A percentile compares a stretch with the other conserved stretches of the same genome.
Evolutionary conservation across 1,140 invertebrate species (phyloP).

Genomic region (Eubasilissa regina): DNA sequence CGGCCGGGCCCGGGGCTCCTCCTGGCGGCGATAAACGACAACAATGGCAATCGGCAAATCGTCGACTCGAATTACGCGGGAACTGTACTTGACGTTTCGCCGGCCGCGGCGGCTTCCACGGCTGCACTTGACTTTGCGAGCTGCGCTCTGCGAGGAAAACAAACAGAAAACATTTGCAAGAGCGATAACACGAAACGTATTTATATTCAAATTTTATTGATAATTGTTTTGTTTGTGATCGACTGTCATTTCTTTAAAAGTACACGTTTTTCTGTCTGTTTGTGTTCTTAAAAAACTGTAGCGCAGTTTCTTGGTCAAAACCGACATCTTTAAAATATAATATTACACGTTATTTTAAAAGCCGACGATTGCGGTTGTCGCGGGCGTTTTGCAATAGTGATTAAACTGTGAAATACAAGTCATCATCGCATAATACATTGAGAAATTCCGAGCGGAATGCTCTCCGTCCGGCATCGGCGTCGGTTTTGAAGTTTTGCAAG

Average conservation of each 20-base stretch:
- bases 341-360: background rate
- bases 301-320: no score
- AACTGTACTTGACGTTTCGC: conserved; percentile 44
- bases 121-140: no score
- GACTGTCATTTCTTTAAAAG: background rate
- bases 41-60: conserved; percentile 43
- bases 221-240: background rate
- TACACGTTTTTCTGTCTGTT: background rate
- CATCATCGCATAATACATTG: background rate
- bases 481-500: conserved; percentile 25
- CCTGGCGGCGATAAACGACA: conserved; percentile 30
- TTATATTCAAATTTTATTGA: background rate
- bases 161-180: no score
- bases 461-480: background rate
- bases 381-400: background rate
- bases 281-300: no score
- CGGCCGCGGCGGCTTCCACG: background rate
- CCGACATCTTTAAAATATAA: no score
- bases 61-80: conserved; percentile 43
- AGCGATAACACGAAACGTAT: background rate
- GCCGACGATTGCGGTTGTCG: background rate
- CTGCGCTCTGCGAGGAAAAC: no score
- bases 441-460: conserved; percentile 21
- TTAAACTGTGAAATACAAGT: background rate
- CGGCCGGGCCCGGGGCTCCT: background rate